These are phyloP conservation scores for Zosterops hypoxanthus DNA, from an alignment of 2,113 vertebrate species.

Conservation along the genomic window DNA sequence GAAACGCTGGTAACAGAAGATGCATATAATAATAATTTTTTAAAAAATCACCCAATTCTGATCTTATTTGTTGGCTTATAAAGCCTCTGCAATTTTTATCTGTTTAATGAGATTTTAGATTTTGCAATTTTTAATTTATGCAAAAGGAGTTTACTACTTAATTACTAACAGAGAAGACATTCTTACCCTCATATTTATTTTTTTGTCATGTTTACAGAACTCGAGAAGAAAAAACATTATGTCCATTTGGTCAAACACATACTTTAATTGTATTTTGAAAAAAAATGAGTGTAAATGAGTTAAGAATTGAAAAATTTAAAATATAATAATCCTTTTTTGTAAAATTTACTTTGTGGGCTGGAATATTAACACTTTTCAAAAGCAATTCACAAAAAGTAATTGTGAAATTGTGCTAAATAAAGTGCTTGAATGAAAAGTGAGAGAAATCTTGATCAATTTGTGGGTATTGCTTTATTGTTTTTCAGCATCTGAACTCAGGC, in stretches of 20 bases:
- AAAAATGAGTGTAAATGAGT: not conserved
- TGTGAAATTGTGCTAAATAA: not conserved
- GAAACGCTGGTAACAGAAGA: conserved; percentile 5
- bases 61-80: conserved; percentile 43
- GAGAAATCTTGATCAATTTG: not conserved
- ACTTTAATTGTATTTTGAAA: not conserved
- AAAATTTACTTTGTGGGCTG: not conserved
- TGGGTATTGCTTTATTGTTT: not conserved
- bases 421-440: not conserved
- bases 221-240: not conserved
- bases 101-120: conserved; percentile 58
- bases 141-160: conserved; percentile 58
- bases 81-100: conserved; percentile 51
- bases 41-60: conserved; percentile 9
- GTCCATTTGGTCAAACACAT: not conserved
- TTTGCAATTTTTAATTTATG: conserved; percentile 67
- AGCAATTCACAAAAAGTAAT: not conserved
- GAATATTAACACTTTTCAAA: not conserved
- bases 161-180: conserved; percentile 59
- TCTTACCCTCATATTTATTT: conserved; percentile 9
- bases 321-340: not conserved
- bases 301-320: not conserved
- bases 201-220: conserved; percentile 17
- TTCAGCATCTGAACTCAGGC: not conserved
- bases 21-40: not conserved